Evolutionary conservation across 2,888 invertebrate species (phyloP).

Genomic region (Deroplatys truncata): DNA sequence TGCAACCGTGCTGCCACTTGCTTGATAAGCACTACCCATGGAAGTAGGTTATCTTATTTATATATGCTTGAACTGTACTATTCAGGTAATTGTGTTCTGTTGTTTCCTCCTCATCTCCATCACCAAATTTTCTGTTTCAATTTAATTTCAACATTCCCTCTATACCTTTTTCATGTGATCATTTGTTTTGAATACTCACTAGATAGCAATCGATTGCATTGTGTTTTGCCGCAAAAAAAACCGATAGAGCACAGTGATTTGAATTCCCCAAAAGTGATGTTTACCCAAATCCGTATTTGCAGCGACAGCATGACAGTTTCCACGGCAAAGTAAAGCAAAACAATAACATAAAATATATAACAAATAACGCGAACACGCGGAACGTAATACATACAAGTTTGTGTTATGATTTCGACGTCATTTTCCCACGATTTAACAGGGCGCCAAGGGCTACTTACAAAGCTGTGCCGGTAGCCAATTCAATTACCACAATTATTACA

Average conservation of each 20-base stretch:
- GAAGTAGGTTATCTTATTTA: no score
- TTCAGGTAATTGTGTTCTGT: no score
- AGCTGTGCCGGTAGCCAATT: background rate
- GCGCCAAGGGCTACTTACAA: background rate
- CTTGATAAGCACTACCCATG: no score
- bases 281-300: background rate
- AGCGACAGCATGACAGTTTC: background rate
- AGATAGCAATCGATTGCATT: background rate
- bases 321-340: background rate
- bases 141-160: no score
- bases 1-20: no score
- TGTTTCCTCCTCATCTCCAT: no score
- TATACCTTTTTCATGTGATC: background rate
- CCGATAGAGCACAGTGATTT: background rate
- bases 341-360: background rate
- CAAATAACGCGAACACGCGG: background rate
- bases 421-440: constrained; percentile 9
- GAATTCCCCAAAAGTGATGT: background rate
- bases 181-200: background rate
- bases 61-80: no score
- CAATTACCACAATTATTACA: constrained; percentile 13
- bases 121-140: no score
- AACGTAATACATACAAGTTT: background rate
- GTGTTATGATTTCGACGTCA: background rate
- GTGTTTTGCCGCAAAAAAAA: background rate